Percentiles rank a stretch among this genome's conserved stretches.
Evolutionary conservation across 2,888 invertebrate genomes (phyloP).

Genomic region (Eueremaeus valkanovi): DNA sequence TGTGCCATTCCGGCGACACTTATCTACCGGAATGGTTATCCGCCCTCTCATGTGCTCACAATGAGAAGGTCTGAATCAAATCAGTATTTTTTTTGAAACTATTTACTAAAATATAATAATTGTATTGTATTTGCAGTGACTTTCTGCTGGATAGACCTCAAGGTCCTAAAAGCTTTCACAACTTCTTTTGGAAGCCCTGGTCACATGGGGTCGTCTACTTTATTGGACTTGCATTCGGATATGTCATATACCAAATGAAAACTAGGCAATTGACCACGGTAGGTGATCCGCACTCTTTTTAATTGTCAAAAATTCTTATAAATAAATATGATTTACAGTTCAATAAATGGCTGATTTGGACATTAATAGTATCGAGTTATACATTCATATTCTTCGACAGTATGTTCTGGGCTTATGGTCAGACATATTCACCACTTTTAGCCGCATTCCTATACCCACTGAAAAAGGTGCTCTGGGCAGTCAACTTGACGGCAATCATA

Average conservation of each 20-base stretch:
- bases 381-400: background rate
- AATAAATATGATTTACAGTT: background rate
- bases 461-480: background rate
- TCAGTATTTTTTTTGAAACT: too few species aligned
- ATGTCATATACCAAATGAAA: background rate
- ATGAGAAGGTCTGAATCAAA: too few species aligned
- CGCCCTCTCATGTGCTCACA: too few species aligned
- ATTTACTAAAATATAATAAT: too few species aligned
- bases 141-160: too few species aligned
- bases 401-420: background rate
- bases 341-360: background rate
- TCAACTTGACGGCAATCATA: background rate
- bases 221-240: conserved; percentile 25
- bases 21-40: conserved; percentile 1
- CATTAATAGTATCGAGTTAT: background rate
- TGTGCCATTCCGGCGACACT: background rate
- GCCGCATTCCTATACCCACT: background rate
- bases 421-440: background rate
- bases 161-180: too few species aligned
- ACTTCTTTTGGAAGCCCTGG: conserved; percentile 31
- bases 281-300: background rate
- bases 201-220: conserved; percentile 29
- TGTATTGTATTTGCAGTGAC: too few species aligned
- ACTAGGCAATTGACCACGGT: too few species aligned
- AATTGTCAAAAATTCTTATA: background rate